Base-by-base conservation (phyloP, 2,113 vertebrate genomes). In the Heterochromis multidens region DNA sequence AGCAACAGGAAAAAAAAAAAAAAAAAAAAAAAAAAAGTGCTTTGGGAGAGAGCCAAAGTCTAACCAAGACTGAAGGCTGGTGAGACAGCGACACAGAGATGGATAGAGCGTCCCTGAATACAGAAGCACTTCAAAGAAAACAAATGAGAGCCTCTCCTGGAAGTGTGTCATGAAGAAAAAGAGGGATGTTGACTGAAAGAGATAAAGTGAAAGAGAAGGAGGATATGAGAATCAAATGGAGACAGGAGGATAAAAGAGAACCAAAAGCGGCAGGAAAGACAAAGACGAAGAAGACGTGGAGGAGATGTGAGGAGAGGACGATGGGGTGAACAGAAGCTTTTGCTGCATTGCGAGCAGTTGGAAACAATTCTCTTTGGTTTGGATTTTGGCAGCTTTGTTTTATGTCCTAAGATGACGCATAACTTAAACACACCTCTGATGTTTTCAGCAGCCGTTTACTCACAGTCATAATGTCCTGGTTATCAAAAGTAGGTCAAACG, bases 401-500 rank as follows among this genome's bases (percentile, higher is more conserved):
- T 43, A 23, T 11, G 31, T 72, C 25, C 16, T 29, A 37, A 23
- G 31, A 67, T 14, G 11, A 14, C 3, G 5, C 29, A 54, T 3
- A 33, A 49, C 2, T 11, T n/a, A 9, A 59, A 58, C 33, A 77
- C 77, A 63, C 78, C 56, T 74, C 46, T 58, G 49, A 25, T 12
- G 33, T 46, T 57, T 49, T 9, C 72, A 0, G 35, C 7, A 7
- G 43, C 25, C 3, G 0, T 62, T 65, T 61, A 6, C 27, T 2
- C 27, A 59, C 82, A 11, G 14, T 82, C 72, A 37, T 27, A 62
- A 29, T 16, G 60, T 79, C 77, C 57, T 1, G 59, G 58, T 80
- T 65, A 33, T 54, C 33, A 72, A n/a, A 92, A 91, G 91, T 91
- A 87, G 90, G 93, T 91, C 83, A 63, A 83, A 54, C 46, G 10